Base-by-base conservation (phyloP, 2,888 invertebrate genomes). In the Trichogramma dendrolimi region DNA sequence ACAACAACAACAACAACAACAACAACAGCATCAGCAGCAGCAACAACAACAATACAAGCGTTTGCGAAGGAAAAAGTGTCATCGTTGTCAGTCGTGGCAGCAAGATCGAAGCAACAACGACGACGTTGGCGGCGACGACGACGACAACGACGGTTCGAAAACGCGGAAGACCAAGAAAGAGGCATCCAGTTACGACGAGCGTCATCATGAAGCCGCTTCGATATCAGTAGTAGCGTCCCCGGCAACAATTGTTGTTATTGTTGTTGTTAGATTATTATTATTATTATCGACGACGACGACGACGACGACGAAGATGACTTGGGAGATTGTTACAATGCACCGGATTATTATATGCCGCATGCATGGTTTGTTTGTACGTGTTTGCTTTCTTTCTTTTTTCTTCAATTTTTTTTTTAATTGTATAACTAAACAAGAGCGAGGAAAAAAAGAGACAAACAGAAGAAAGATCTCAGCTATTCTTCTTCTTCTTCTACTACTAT, bases 331-430 rank as follows among this genome's bases (percentile, higher is more conserved):
- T 27, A 27, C 3, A 27, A 27, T 27, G 27, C 27, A 27, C 27
- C 27, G 27, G 27, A 27, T 14, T 27, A 27, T 27, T 10, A 46
- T 10, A 46, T 3, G 46, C 46, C 46, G 46, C 8, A 46, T 10
- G 46, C n/a, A 2, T 46, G n/a, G 2, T 10, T 46, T 46, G 46
- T 46, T 10, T 10, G 46, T 58, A 50, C 51, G 58, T 39, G 51
- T 58, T 44, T 39, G 50, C 50, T 58, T 58, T 49, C 51, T 27
- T 51, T 27, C 39, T 51, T 40, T 41, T 27, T 40, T 40, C 62
- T 62, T 61, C 61, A 58, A 58, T 61, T 59, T 58, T 63, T 63
- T 58, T 63, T 62, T 56, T 53, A 42, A 53, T 46, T 40, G 27
- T 27, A 27, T 27, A 27, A 27, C 27, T 27, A 27, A 27, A 27